Conservation (phyloP, 1,140 invertebrate species). For the Nephila pilipes region DNA sequence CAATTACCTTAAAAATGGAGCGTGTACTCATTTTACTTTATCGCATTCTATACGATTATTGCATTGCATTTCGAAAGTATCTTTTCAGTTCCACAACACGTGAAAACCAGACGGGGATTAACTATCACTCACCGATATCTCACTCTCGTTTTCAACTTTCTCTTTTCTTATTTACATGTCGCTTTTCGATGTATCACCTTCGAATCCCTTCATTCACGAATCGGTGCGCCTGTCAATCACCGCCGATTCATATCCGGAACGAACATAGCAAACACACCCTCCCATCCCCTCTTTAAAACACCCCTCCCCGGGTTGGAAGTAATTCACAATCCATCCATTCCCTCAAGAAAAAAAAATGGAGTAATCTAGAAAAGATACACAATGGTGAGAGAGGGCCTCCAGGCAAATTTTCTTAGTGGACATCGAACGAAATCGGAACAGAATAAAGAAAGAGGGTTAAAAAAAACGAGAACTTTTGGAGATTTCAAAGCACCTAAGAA, state of each 20-base stretch:
- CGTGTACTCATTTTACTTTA: too few species aligned
- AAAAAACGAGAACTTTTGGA: constrained; percentile 5
- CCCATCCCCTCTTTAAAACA: neutral
- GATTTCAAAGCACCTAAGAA: constrained; percentile 34
- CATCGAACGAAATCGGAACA: constrained; percentile 33
- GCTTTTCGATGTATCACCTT: neutral
- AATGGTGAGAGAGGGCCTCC: neutral
- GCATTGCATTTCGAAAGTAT: too few species aligned
- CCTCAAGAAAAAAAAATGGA: neutral
- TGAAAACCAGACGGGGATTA: too few species aligned
- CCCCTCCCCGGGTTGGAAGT: neutral
- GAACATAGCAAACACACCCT: neutral
- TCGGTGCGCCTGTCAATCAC: constrained; percentile 13
- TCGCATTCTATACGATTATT: too few species aligned
- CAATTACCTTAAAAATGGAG: too few species aligned
- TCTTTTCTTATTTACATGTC: neutral
- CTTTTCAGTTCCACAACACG: too few species aligned
- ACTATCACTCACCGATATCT: too few species aligned
- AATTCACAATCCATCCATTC: neutral
- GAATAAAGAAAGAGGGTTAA: neutral
- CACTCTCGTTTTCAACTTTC: neutral
- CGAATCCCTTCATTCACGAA: neutral
- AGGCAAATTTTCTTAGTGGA: neutral
- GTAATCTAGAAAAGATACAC: constrained; percentile 21
- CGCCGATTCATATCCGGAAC: neutral